Evolutionary conservation across 2,797 vertebrate genomes (phyloP).

Genomic region (Anolis apletophallus): DNA sequence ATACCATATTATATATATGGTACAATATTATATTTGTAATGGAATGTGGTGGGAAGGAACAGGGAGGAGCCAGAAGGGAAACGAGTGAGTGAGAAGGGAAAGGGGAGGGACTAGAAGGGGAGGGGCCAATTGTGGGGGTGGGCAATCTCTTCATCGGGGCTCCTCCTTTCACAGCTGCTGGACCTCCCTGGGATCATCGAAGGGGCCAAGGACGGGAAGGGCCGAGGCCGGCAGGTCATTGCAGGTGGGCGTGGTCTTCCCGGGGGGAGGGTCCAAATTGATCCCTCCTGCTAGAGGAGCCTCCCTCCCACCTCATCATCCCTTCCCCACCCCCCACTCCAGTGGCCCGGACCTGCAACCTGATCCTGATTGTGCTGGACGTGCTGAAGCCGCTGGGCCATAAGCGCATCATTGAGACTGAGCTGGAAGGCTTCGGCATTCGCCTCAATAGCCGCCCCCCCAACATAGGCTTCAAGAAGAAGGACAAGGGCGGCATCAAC

Average conservation of each 20-base stretch:
- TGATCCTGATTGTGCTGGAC: conserved; percentile 97
- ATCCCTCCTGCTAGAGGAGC: too few relatives aligned
- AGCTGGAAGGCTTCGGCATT: conserved; percentile 97
- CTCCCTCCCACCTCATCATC: too few relatives aligned
- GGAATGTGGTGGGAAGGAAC: too few relatives aligned
- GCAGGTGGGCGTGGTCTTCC: conserved; percentile 84
- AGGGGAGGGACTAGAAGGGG: too few relatives aligned
- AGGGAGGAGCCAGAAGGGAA: too few relatives aligned
- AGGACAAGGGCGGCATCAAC: conserved; percentile 99
- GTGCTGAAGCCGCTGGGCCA: conserved; percentile 96
- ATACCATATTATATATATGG: too few relatives aligned
- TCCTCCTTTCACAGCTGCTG: conserved; percentile 83
- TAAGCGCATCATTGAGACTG: conserved; percentile 98
- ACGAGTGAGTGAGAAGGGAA: too few relatives aligned
- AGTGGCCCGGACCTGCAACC: conserved; percentile 98
- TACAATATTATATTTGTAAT: too few relatives aligned
- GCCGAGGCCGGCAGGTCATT: conserved; percentile 96
- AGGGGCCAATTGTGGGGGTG: too few relatives aligned
- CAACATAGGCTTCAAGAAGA: conserved; percentile 98
- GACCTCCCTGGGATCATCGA: conserved; percentile 98
- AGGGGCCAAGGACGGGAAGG: conserved; percentile 98
- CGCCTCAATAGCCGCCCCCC: conserved; percentile 96
- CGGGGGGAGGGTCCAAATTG: too few relatives aligned
- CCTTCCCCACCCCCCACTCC: conserved; percentile 11
- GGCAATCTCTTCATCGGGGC: too few relatives aligned